phyloP scores from a whole-genome alignment of 2,113 vertebrate species.

The Lepus europaeus region DNA sequence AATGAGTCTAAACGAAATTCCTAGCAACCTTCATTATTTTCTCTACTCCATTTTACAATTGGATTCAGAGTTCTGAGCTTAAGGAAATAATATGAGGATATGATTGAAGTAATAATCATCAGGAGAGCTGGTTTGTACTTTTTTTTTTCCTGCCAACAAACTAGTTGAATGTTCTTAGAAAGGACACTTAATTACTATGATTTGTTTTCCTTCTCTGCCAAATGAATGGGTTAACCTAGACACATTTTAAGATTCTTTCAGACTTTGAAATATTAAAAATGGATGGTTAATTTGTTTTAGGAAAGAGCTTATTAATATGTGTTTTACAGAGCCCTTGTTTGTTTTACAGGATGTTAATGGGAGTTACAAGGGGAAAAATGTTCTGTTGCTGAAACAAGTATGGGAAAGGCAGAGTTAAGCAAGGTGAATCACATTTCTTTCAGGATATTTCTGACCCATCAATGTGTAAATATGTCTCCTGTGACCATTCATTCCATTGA shows the following conservation, averaged over 20 bases:
- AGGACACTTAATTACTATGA: background rate
- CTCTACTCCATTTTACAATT: background rate
- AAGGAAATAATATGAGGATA: background rate
- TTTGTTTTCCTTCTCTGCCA: slow-evolving; percentile 19
- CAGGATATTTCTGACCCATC: slow-evolving; percentile 5
- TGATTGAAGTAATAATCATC: background rate
- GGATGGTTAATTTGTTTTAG: background rate
- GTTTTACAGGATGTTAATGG: background rate
- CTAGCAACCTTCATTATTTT: slow-evolving; percentile 9
- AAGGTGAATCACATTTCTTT: background rate
- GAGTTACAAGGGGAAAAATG: background rate
- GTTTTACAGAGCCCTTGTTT: background rate
- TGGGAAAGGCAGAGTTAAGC: slow-evolving; percentile 19
- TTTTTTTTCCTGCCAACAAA: background rate
- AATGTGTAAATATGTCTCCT: background rate
- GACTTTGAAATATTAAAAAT: slow-evolving; percentile 21
- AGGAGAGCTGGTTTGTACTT: background rate
- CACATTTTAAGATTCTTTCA: background rate
- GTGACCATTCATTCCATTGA: background rate
- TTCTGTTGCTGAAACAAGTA: background rate
- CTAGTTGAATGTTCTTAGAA: slow-evolving; percentile 28
- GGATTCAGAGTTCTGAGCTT: background rate
- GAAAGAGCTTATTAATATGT: background rate
- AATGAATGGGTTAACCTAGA: background rate
- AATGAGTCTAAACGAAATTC: slow-evolving; percentile 41